Conservation (phyloP, 2,797 vertebrate genomes). For the Rousettus madagascariensis region DNA sequence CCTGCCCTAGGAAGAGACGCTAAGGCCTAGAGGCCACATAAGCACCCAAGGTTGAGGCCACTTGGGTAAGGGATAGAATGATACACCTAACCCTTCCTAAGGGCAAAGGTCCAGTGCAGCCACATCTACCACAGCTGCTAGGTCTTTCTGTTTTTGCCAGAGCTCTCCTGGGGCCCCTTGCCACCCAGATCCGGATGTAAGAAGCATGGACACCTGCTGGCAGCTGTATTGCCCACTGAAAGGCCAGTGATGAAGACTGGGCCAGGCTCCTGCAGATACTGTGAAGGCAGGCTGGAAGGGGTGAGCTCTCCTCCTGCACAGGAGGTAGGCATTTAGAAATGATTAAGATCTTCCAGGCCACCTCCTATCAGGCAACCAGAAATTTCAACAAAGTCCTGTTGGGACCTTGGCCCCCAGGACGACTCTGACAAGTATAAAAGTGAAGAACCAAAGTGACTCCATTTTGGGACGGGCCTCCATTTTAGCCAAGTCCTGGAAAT, state of each 20-base stretch:
- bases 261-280: no score
- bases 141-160: background rate
- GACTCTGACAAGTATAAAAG: background rate
- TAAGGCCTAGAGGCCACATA: background rate
- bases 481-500: no score
- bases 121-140: background rate
- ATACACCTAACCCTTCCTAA: background rate
- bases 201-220: background rate
- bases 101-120: background rate
- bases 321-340: background rate
- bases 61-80: background rate
- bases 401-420: background rate
- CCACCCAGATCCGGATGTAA: background rate
- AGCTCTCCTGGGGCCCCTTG: background rate
- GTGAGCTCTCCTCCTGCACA: no score
- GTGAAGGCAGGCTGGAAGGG: fast-evolving
- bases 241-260: background rate
- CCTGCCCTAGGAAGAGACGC: background rate
- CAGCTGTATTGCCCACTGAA: background rate
- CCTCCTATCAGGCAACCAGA: background rate
- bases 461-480: no score
- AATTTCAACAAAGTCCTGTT: background rate
- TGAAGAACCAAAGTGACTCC: no score
- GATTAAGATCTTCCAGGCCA: background rate
- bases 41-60: background rate